These are phyloP conservation scores for Micronycteris hirsuta DNA, from an alignment of 2,113 vertebrate genomes.

Conservation along the genomic window DNA sequence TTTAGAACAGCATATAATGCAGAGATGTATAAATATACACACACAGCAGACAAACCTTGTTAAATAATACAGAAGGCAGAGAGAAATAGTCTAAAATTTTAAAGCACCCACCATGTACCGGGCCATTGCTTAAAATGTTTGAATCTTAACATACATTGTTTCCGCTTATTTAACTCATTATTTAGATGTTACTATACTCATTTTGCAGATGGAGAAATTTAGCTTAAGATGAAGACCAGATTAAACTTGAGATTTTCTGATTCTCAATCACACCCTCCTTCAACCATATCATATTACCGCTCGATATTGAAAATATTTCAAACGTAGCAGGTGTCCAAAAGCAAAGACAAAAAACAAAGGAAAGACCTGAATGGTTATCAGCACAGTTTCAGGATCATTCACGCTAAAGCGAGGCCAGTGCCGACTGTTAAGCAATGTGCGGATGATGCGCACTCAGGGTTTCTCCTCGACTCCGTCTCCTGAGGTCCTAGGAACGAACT, in stretches of 20 bases:
- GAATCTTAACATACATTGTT: not conserved
- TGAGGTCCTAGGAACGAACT: not conserved
- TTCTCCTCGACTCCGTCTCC: not conserved
- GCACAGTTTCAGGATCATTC: not conserved
- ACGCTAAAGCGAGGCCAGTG: not conserved
- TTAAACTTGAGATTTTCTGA: not conserved
- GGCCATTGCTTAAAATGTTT: not conserved
- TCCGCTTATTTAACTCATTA: not conserved
- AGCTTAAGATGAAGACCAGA: not conserved
- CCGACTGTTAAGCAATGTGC: fast-evolving
- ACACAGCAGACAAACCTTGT: not conserved
- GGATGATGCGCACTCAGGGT: not conserved
- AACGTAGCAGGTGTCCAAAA: not conserved
- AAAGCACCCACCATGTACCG: not conserved
- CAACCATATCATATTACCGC: not conserved
- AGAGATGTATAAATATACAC: not conserved
- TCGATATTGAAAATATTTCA: not conserved
- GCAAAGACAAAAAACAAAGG: not conserved
- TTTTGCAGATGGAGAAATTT: not conserved
- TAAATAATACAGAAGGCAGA: not conserved
- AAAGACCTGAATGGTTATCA: not conserved
- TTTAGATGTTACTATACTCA: not conserved
- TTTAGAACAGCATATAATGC: not conserved
- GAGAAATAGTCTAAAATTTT: not conserved
- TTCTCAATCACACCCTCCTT: not conserved